Base-by-base conservation (phyloP, 2,888 invertebrate species). In the Sinhomidia bicolor region DNA sequence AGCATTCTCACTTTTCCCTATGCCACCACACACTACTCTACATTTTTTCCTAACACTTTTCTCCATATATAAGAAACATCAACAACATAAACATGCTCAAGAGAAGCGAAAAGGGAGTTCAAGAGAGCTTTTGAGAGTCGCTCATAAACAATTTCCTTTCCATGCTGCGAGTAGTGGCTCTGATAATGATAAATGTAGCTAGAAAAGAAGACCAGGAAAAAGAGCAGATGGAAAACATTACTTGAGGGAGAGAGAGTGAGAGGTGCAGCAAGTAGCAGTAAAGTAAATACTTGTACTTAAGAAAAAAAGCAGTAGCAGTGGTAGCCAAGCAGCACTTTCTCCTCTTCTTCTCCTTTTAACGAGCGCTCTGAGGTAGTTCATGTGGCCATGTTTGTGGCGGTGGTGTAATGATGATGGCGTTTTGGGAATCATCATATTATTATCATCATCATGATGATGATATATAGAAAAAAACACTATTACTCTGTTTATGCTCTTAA, bases 271-370 rank as follows among this genome's bases (percentile, higher is more conserved):
- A n/a, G 60, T 14, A 60, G 44, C 4, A 26, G 12, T 4, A 60
- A n/a, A n/a, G n/a, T n/a, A n/a, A n/a, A n/a, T n/a, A n/a, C n/a
- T n/a, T n/a, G n/a, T n/a, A n/a, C n/a, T n/a, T n/a, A n/a, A n/a
- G n/a, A n/a, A n/a, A n/a, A n/a, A n/a, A n/a, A n/a, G n/a, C n/a
- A 60, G 60, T 57, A 14, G 62, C 14, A 65, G 10, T n/a, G n/a
- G n/a, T n/a, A n/a, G n/a, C n/a, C n/a, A n/a, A n/a, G n/a, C n/a
- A n/a, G n/a, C n/a, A n/a, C n/a, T n/a, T n/a, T n/a, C n/a, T n/a
- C n/a, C n/a, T n/a, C n/a, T n/a, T n/a, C n/a, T 81, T 81, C 81
- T 81, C 81, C 80, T 10, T 65, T 81, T 47, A 65, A 60, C 60
- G 29, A 65, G 81, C 47, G 65, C 17, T 80, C 62, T 79, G 78